These are phyloP conservation scores for Orussus abietinus DNA, from an alignment of 1,140 invertebrate genomes.

Conservation along the genomic window DNA sequence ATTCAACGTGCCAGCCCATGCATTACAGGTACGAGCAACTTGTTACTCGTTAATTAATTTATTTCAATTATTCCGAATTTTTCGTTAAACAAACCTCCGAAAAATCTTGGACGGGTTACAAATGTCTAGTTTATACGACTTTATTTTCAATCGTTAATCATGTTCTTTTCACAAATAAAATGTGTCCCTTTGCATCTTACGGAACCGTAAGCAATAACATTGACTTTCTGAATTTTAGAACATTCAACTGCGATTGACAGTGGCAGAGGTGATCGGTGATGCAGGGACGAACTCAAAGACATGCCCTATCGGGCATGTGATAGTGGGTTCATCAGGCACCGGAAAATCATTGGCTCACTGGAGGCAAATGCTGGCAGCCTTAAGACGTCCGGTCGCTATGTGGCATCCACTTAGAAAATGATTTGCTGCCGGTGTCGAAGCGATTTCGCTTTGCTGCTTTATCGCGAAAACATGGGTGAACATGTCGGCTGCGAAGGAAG, in stretches of 20 bases:
- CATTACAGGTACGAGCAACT: constrained; percentile 54
- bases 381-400: constrained; percentile 78
- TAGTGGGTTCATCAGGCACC: constrained; percentile 63
- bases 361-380: constrained; percentile 78
- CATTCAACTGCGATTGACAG: constrained; percentile 68
- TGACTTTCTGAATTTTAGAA: constrained; percentile 48
- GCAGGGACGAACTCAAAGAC: constrained; percentile 46
- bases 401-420: constrained; percentile 76
- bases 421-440: no score
- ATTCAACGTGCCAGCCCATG: constrained; percentile 68
- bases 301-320: constrained; percentile 67
- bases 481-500: no score
- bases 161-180: no score
- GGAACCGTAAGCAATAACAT: no score
- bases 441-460: no score
- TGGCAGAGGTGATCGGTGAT: constrained; percentile 54
- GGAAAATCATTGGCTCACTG: constrained; percentile 74
- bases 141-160: constrained; percentile 3
- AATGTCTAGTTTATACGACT: constrained; percentile 6
- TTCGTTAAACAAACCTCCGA: constrained; percentile 3
- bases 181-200: no score
- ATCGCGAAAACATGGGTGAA: no score
- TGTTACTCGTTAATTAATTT: not conserved
- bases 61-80: no score
- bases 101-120: not conserved